Evolutionary conservation across 2,888 invertebrate genomes (phyloP), one percentile per base, ranked within the genome.

Genomic region (Melinaea marsaeus): DNA sequence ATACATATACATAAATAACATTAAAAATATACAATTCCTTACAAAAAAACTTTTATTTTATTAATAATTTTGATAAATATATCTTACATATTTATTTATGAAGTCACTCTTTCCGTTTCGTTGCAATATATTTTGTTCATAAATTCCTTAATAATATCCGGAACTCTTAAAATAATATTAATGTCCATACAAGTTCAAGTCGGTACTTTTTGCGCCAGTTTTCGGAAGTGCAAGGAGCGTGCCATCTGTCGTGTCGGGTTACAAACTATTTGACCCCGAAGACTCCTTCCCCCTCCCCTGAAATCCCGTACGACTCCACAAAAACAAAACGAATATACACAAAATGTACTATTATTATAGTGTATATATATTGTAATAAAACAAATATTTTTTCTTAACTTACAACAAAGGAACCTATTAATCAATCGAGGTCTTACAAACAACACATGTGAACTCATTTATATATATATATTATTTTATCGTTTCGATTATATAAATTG

Each of bases 161-260:
- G 72, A 72, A 72, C 72, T 66, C 60, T 48, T 35, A 2, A 0
- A 13, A 6, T 9, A 47, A 13, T 13, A 33, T 34, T 35, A 11
- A 32, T 33, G 60, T 56, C 57, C 63, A 64, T 69, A 65, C 58
- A 35, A 13, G 3, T 51, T 57, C 42, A 56, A 61, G 60, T 55
- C 33, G 48, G 34, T 34, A 62, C 69, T 86, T 86, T 85, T 86
- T 82, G 76, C 74, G 48, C 35, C 69, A 79, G 75, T 81, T 83
- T 82, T 88, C 83, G 88, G 89, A 89, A 89, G 89, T 88, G 83
- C 79, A 79, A 77, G 79, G 81, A 83, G 83, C 83, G 83, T 82
- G 85, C 85, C 89, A 88, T 87, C 80, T 89, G 89, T 68, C 71
- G 82, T 72, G 67, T 88, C 85, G 71, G 35, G 71, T 88, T 86